A percentile compares a stretch with the other conserved stretches of the same genome.
phyloP scores from a whole-genome alignment of 1,140 invertebrate genomes.

The Eciton burchellii region DNA sequence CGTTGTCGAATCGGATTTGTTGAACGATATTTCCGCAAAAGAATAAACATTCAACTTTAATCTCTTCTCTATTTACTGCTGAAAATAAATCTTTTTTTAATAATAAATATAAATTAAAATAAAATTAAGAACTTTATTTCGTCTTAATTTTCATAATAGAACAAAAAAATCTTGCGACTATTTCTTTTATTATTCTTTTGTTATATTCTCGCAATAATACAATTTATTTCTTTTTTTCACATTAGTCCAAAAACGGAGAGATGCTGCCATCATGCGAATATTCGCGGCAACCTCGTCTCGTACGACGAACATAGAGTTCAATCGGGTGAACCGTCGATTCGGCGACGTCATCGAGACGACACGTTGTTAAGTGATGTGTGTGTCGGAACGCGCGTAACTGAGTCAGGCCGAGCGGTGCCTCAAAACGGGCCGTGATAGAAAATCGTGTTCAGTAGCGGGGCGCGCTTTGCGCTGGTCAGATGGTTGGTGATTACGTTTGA shows the following conservation, averaged over 20 bases:
- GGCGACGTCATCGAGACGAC: slow-evolving; percentile 43
- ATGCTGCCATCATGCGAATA: slow-evolving; percentile 28
- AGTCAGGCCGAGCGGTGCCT: slow-evolving; percentile 15
- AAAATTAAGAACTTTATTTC: too few species aligned
- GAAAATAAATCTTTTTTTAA: too few species aligned
- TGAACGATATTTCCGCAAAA: too few species aligned
- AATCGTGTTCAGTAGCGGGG: slow-evolving; percentile 45
- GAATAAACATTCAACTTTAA: too few species aligned
- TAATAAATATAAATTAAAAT: too few species aligned
- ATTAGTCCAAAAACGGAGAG: background rate
- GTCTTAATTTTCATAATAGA: too few species aligned
- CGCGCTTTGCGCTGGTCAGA: slow-evolving; percentile 16
- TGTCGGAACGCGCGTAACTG: slow-evolving; percentile 20
- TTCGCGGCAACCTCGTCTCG: slow-evolving; percentile 10
- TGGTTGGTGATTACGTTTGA: background rate
- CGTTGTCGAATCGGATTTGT: too few species aligned
- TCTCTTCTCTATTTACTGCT: too few species aligned
- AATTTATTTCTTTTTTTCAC: too few species aligned
- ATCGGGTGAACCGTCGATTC: slow-evolving; percentile 9
- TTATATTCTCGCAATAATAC: too few species aligned
- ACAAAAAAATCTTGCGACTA: too few species aligned
- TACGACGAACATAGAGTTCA: slow-evolving; percentile 24
- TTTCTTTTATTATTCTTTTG: too few species aligned
- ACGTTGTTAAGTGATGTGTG: background rate
- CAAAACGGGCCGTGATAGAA: slow-evolving; percentile 49